Evolutionary conservation across 2,888 invertebrate genomes (phyloP).

Genomic region (Mylabris sibirica): DNA sequence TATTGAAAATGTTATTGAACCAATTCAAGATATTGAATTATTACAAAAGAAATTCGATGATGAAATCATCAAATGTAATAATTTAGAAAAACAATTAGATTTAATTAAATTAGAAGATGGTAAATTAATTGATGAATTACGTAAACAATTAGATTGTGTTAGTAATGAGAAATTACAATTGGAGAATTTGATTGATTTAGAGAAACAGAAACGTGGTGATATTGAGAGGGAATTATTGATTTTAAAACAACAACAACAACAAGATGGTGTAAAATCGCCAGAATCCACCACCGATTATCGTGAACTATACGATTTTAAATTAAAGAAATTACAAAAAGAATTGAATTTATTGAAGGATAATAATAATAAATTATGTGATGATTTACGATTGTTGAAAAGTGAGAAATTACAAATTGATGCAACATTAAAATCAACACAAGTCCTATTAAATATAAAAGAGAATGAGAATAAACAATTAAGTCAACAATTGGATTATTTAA

Average conservation of each 20-base stretch:
- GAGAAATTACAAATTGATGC: constrained; percentile 18
- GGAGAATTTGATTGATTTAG: constrained; percentile 67
- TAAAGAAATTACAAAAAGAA: constrained; percentile 22
- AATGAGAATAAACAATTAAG: not conserved
- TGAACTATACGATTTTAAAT: constrained; percentile 12
- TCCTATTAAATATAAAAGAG: constrained; percentile 2
- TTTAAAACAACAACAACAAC: constrained; percentile 41
- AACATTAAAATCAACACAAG: constrained; percentile 14
- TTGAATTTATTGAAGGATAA: constrained; percentile 4
- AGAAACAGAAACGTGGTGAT: constrained; percentile 60
- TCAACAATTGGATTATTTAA: constrained; percentile 10
- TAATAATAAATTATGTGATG: not conserved
- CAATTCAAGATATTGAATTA: constrained; percentile 53
- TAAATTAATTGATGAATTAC: constrained; percentile 71
- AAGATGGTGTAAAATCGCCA: constrained; percentile 4
- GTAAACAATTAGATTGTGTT: constrained; percentile 70
- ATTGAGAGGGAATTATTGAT: constrained; percentile 53
- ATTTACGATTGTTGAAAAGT: not conserved
- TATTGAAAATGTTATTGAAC: not conserved
- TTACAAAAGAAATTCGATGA: constrained; percentile 50
- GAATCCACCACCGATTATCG: constrained; percentile 11
- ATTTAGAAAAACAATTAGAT: not conserved
- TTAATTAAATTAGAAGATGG: constrained; percentile 70
- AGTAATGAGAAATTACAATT: constrained; percentile 71
- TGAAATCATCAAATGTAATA: constrained; percentile 13